Evolutionary conservation across 2,113 vertebrate genomes (phyloP).

Genomic region (Rhinolophus ferrumequinum): DNA sequence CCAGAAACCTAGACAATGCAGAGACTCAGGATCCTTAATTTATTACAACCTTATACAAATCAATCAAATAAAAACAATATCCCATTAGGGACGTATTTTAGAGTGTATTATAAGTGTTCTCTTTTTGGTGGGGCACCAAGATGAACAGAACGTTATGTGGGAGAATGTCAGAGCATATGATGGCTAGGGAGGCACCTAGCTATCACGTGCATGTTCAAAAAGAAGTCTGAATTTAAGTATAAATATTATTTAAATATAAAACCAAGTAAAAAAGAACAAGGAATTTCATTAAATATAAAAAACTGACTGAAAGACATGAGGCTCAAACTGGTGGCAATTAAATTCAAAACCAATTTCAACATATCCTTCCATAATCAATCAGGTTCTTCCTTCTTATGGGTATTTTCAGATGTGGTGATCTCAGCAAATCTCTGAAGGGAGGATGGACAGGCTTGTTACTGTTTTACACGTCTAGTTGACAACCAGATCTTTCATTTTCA

Average conservation of each 20-base stretch:
- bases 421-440: neutral
- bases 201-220: neutral
- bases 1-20: neutral
- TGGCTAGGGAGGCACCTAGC: neutral
- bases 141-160: neutral
- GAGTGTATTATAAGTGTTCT: neutral
- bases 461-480: constrained; percentile 89
- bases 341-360: neutral
- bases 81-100: neutral
- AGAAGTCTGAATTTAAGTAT: neutral
- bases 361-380: neutral
- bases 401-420: neutral
- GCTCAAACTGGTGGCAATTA: neutral
- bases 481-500: constrained; percentile 92
- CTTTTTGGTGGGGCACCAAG: neutral
- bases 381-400: neutral
- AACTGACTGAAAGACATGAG: constrained; percentile 68
- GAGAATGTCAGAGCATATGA: neutral
- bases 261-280: neutral
- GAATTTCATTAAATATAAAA: constrained; percentile 76
- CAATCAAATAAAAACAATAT: neutral
- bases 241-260: neutral
- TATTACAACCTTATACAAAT: neutral
- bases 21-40: neutral
- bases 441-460: constrained; percentile 81